Conservation (phyloP, 2,888 invertebrate genomes). For the Spilarctia lutea region DNA sequence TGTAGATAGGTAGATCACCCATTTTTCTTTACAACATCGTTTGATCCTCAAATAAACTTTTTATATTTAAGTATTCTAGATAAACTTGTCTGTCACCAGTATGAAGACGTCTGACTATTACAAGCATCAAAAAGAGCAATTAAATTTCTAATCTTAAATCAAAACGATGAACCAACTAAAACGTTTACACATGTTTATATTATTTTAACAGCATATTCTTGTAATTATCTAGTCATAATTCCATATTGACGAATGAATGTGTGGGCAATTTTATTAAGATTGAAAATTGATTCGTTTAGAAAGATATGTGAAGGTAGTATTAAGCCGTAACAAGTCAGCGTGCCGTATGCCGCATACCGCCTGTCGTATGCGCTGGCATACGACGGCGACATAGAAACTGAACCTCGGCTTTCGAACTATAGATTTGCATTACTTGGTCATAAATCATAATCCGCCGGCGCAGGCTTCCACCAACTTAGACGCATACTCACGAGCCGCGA, state of each 20-base stretch:
- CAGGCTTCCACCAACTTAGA: slow-evolving; percentile 54
- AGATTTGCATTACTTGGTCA: slow-evolving; percentile 77
- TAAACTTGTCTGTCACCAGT: slow-evolving; percentile 32
- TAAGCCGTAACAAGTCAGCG: slow-evolving; percentile 58
- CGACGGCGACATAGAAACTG: slow-evolving; percentile 55
- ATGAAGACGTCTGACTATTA: slow-evolving; percentile 31
- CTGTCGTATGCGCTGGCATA: slow-evolving; percentile 16
- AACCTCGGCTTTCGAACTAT: slow-evolving; percentile 67
- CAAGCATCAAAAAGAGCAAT: slow-evolving; percentile 32
- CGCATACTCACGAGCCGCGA: slow-evolving; percentile 62
- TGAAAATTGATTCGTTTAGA: slow-evolving; percentile 71
- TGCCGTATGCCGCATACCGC: slow-evolving; percentile 43
- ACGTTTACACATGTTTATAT: slow-evolving; percentile 26
- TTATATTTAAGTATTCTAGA: not conserved
- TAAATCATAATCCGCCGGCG: slow-evolving; percentile 76
- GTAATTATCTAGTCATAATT: slow-evolving; percentile 26
- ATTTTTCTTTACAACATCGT: slow-evolving; percentile 2
- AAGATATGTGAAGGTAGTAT: slow-evolving; percentile 58
- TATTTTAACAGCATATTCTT: slow-evolving; percentile 24
- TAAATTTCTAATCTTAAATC: slow-evolving; percentile 36
- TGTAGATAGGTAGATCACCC: slow-evolving; percentile 3
- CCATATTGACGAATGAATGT: slow-evolving; percentile 55
- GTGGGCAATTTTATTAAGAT: slow-evolving; percentile 60
- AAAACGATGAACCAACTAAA: too few relatives aligned
- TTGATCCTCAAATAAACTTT: not conserved